phyloP scores from a whole-genome alignment of 2,888 invertebrate species.

The Pteria penguin region DNA sequence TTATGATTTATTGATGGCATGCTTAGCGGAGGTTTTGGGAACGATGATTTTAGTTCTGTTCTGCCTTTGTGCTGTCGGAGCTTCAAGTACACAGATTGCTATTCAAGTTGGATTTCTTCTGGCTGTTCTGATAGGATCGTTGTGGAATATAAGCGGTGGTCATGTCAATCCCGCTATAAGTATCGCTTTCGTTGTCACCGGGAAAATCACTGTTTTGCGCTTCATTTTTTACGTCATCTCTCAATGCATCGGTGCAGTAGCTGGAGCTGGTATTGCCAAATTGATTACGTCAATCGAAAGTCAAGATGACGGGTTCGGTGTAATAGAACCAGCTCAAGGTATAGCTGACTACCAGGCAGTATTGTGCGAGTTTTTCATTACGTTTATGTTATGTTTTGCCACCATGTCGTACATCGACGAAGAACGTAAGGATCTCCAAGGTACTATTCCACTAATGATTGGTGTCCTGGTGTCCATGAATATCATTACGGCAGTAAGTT shows the following conservation, averaged over 20 bases:
- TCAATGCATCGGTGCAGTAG: constrained; percentile 57
- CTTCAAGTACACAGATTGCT: constrained; percentile 48
- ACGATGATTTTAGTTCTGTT: constrained; percentile 57
- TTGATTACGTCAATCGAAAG: constrained; percentile 51
- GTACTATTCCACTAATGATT: constrained; percentile 61
- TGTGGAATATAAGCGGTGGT: constrained; percentile 64
- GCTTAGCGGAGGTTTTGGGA: constrained; percentile 64
- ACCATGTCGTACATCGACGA: constrained; percentile 59
- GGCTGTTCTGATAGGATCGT: constrained; percentile 53
- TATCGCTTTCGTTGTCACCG: constrained; percentile 50
- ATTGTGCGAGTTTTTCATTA: constrained; percentile 58
- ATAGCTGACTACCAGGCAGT: constrained; percentile 60
- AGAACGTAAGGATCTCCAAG: constrained; percentile 54
- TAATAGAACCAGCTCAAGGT: constrained; percentile 51
- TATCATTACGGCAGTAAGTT: constrained; percentile 63
- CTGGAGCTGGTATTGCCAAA: constrained; percentile 54
- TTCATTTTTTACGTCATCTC: constrained; percentile 55
- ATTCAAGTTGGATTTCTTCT: constrained; percentile 63
- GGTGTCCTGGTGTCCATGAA: constrained; percentile 65
- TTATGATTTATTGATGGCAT: constrained; percentile 60
- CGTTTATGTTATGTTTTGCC: constrained; percentile 60
- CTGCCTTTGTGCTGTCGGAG: constrained; percentile 51
- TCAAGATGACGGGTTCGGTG: constrained; percentile 54
- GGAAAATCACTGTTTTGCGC: constrained; percentile 46
- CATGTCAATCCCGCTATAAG: constrained; percentile 69